Conservation (phyloP, 2,888 invertebrate species). For the Aphidoletes aphidimyza region DNA sequence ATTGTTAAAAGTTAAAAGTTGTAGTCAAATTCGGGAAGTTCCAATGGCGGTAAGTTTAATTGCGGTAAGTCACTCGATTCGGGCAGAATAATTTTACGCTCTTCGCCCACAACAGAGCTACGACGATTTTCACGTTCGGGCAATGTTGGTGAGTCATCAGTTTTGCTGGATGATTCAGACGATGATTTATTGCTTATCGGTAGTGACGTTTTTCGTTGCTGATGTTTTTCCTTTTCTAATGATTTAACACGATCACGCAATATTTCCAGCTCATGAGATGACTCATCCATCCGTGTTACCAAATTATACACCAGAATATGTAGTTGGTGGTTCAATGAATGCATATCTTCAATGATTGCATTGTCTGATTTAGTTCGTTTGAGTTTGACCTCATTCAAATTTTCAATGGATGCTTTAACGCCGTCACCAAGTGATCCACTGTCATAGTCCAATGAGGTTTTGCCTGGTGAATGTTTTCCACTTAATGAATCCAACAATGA, state of each 20-base stretch:
- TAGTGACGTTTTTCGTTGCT: conserved; percentile 56
- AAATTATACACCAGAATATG: conserved; percentile 71
- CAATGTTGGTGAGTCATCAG: neutral
- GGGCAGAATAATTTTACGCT: conserved; percentile 10
- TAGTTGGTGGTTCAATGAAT: conserved; percentile 73
- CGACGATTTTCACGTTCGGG: neutral
- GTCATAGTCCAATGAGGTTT: conserved; percentile 56
- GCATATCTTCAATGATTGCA: conserved; percentile 75
- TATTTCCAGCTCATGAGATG: conserved; percentile 72
- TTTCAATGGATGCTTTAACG: conserved; percentile 58
- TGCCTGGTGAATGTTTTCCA: conserved; percentile 59
- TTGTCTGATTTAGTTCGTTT: conserved; percentile 72
- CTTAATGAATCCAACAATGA: conserved; percentile 69
- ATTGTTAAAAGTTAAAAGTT: neutral
- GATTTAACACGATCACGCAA: conserved; percentile 71
- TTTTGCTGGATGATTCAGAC: neutral
- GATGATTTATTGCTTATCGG: conserved; percentile 18
- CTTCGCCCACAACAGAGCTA: neutral
- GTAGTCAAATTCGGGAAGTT: conserved; percentile 71
- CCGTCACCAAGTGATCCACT: conserved; percentile 47
- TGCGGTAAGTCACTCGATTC: conserved; percentile 69
- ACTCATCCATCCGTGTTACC: conserved; percentile 73
- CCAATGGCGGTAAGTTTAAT: conserved; percentile 72
- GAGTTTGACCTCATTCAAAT: conserved; percentile 58
- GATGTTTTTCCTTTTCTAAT: conserved; percentile 69